Conservation (phyloP, 2,797 vertebrate genomes). For the Eospalax fontanierii region DNA sequence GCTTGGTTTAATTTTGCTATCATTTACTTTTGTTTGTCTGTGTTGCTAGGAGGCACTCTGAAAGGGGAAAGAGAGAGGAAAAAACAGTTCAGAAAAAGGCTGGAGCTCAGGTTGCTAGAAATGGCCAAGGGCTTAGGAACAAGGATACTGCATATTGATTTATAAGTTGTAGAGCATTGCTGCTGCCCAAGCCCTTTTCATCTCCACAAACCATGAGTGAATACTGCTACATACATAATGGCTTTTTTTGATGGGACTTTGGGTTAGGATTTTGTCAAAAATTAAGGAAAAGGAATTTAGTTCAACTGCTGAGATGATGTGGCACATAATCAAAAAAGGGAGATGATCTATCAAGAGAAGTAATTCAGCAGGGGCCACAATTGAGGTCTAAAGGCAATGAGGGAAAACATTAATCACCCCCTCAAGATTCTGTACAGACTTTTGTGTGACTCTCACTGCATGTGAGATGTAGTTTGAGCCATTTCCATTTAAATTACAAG, state of each 20-base stretch:
- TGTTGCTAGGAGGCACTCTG: slow-evolving; percentile 41
- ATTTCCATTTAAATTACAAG: slow-evolving; percentile 57
- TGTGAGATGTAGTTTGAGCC: neutral
- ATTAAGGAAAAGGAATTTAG: slow-evolving; percentile 52
- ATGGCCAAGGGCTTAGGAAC: slow-evolving; percentile 34
- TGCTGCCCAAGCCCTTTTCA: neutral
- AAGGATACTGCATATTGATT: slow-evolving; percentile 43
- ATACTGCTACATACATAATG: neutral
- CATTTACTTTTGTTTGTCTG: slow-evolving; percentile 52
- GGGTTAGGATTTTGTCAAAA: slow-evolving; percentile 30
- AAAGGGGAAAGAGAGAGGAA: neutral
- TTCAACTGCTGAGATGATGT: slow-evolving; percentile 40
- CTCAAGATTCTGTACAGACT: slow-evolving; percentile 23
- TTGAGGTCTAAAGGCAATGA: slow-evolving; percentile 34
- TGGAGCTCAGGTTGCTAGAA: slow-evolving; percentile 31
- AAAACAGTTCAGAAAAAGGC: slow-evolving; percentile 43
- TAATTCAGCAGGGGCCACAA: slow-evolving; percentile 45
- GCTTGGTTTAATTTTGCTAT: slow-evolving; percentile 49
- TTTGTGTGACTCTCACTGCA: neutral
- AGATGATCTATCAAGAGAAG: slow-evolving; percentile 42
- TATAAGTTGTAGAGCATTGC: slow-evolving; percentile 24
- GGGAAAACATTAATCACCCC: slow-evolving; percentile 56
- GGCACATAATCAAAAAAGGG: slow-evolving; percentile 50
- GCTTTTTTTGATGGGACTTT: slow-evolving; percentile 1
- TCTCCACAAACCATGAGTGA: slow-evolving; percentile 55